These are phyloP conservation scores for Mus pahari DNA, from an alignment of 2,113 vertebrate genomes.

Conservation along the genomic window DNA sequence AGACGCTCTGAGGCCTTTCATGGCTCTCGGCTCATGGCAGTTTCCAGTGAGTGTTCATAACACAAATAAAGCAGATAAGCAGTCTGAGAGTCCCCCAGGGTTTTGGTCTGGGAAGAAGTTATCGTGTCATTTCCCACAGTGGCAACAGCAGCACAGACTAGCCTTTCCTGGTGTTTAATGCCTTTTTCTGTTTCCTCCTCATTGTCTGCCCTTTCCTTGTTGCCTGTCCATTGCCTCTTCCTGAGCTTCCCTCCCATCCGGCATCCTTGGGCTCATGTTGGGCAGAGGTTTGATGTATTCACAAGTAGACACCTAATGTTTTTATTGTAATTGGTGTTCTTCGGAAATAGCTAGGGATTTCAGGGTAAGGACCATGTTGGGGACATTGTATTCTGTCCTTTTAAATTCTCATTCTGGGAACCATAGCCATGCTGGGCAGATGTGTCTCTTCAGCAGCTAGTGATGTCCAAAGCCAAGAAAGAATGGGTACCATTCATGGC, in stretches of 20 bases:
- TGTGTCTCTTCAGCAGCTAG: background rate
- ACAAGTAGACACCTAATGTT: background rate
- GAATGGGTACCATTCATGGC: fast-evolving
- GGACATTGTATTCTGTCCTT: background rate
- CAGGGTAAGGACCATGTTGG: background rate
- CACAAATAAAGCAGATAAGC: background rate
- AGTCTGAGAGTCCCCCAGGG: background rate
- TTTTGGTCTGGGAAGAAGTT: background rate
- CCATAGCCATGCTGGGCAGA: background rate
- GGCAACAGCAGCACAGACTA: background rate
- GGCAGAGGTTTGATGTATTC: background rate
- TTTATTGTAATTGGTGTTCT: background rate
- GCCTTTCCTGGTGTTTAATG: background rate
- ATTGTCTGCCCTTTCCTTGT: background rate
- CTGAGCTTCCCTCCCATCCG: background rate
- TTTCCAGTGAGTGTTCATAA: background rate
- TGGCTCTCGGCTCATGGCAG: background rate
- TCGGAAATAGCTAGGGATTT: background rate
- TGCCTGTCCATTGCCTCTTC: background rate
- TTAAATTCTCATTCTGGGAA: background rate
- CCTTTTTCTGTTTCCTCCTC: background rate
- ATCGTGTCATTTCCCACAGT: background rate
- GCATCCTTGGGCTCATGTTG: background rate
- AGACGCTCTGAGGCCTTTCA: background rate
- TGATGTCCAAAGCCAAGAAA: background rate